Conservation (phyloP, 2,888 invertebrate species). For the Caenorhabditis sp. region DNA sequence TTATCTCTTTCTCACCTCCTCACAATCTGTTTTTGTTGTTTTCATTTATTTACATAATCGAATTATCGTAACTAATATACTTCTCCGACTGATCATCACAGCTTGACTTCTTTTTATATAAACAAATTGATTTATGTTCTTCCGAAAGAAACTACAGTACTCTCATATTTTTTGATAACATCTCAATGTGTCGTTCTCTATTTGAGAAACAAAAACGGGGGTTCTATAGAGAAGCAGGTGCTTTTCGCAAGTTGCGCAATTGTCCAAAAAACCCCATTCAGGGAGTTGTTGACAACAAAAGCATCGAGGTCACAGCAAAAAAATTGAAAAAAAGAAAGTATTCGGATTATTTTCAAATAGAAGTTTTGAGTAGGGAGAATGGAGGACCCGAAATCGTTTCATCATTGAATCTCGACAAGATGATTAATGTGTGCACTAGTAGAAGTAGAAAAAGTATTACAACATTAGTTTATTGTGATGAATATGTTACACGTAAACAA, state of each 20-base stretch:
- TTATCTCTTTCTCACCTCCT: not conserved
- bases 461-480: not conserved
- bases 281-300: not conserved
- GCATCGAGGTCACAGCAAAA: not conserved
- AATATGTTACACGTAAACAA: not conserved
- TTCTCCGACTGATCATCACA: not conserved
- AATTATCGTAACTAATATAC: not conserved
- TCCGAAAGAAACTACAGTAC: not conserved
- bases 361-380: not conserved
- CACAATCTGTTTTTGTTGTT: not conserved
- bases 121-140: slow-evolving; percentile 1
- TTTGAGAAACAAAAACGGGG: not conserved
- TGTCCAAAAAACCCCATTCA: not conserved
- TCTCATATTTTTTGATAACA: not conserved
- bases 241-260: not conserved
- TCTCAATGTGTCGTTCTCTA: not conserved
- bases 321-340: not conserved
- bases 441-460: not conserved
- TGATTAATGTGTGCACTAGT: not conserved
- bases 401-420: not conserved
- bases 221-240: not conserved
- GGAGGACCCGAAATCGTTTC: not conserved
- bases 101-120: not conserved
- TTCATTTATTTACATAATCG: not conserved
- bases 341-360: not conserved